Conservation (phyloP, 2,888 invertebrate genomes). For the Liodrosophila aerea region DNA sequence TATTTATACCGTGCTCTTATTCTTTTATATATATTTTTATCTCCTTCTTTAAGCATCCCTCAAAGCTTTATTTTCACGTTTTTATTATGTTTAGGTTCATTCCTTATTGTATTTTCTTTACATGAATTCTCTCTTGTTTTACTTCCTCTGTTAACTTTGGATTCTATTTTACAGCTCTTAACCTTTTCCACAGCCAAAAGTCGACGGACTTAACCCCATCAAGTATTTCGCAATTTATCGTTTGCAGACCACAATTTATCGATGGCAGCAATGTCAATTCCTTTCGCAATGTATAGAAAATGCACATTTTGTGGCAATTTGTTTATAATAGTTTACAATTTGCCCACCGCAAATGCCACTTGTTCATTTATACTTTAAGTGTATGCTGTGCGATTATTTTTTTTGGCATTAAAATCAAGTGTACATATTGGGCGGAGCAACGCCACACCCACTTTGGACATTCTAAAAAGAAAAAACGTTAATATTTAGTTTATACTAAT, state of each 20-base stretch:
- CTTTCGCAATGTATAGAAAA: conserved; percentile 22
- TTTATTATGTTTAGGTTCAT: too few species aligned
- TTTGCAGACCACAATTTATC: conserved; percentile 11
- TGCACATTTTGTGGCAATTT: conserved; percentile 44
- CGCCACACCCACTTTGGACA: conserved; percentile 58
- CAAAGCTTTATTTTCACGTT: too few species aligned
- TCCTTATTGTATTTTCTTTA: too few species aligned
- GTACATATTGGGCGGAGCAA: conserved; percentile 29
- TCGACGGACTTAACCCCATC: not conserved
- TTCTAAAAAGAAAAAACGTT: conserved; percentile 46
- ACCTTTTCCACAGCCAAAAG: conserved; percentile 5
- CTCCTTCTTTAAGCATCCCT: too few species aligned
- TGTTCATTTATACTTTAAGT: conserved; percentile 54
- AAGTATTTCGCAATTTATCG: conserved; percentile 22
- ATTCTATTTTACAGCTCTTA: not conserved
- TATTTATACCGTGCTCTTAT: too few species aligned
- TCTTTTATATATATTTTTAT: too few species aligned
- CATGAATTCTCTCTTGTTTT: too few species aligned
- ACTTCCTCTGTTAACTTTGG: too few species aligned
- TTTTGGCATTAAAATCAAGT: conserved; percentile 11
- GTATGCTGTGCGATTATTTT: conserved; percentile 28
- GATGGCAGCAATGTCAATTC: conserved; percentile 17
- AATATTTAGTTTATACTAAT: conserved; percentile 31
- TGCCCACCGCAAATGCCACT: conserved; percentile 53
- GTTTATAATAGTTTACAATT: conserved; percentile 53